Conservation (phyloP, 2,797 vertebrate species). For the Poecilia velifera region DNA sequence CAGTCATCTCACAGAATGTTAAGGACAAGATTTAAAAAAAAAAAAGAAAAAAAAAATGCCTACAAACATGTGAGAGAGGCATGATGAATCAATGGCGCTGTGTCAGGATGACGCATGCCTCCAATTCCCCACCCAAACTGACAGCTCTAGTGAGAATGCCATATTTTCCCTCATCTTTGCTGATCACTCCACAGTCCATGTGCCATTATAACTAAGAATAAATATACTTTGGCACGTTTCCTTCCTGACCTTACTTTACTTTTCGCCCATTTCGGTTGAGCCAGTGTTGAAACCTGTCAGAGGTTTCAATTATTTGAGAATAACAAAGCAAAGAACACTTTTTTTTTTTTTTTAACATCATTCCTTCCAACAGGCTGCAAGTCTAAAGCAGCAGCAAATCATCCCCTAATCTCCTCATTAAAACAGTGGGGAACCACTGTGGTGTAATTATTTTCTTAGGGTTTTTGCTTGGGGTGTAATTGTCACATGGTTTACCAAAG, state of each 20-base stretch:
- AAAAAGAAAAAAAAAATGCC: not conserved
- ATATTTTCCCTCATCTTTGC: slow-evolving; percentile 55
- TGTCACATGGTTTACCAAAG: slow-evolving; percentile 6
- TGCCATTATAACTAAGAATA: slow-evolving; percentile 45
- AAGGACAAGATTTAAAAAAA: not conserved
- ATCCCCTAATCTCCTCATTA: slow-evolving; percentile 13
- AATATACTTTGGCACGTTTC: slow-evolving; percentile 51
- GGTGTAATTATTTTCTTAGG: slow-evolving; percentile 21
- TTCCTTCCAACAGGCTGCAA: slow-evolving; percentile 9
- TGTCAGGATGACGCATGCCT: slow-evolving; percentile 11
- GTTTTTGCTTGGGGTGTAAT: slow-evolving; percentile 5
- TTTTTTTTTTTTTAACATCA: slow-evolving; percentile 26
- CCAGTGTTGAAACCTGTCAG: slow-evolving; percentile 23
- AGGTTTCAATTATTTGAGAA: slow-evolving; percentile 40
- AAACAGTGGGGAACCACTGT: slow-evolving; percentile 19
- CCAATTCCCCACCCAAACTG: slow-evolving; percentile 34
- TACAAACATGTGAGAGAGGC: slow-evolving; percentile 4
- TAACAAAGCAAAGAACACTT: slow-evolving; percentile 19
- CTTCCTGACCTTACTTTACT: slow-evolving; percentile 52
- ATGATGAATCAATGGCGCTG: slow-evolving; percentile 21
- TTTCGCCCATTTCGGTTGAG: slow-evolving; percentile 45
- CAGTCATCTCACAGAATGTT: not conserved
- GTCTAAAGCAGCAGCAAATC: slow-evolving; percentile 10
- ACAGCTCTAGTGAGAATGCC: slow-evolving; percentile 46
- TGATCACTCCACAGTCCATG: slow-evolving; percentile 42